Conservation (phyloP, 1,140 invertebrate species). For the Drepana arcuata region DNA sequence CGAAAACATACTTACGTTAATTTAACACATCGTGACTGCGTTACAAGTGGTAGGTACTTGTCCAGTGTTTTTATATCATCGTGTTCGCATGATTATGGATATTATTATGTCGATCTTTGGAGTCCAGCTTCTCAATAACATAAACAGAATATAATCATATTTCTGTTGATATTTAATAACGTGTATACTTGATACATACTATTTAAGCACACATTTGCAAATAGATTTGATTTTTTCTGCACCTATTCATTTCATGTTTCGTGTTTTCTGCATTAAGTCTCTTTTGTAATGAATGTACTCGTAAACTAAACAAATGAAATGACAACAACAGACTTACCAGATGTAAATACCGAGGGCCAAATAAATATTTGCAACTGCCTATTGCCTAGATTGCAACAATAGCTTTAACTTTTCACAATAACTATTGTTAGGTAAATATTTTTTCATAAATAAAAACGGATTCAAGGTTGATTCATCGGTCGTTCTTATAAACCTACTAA, state of each 20-base stretch:
- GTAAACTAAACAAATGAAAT: background rate
- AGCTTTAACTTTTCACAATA: slow-evolving; percentile 16
- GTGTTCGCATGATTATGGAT: too few species aligned
- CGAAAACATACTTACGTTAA: too few species aligned
- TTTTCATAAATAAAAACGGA: slow-evolving; percentile 3
- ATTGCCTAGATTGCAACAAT: background rate
- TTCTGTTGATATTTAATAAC: too few species aligned
- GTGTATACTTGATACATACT: too few species aligned
- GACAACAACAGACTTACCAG: background rate
- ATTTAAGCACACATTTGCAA: too few species aligned
- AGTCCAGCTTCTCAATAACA: too few species aligned
- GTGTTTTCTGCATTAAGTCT: background rate
- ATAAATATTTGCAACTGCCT: background rate
- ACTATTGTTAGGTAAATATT: slow-evolving; percentile 8
- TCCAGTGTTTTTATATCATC: too few species aligned
- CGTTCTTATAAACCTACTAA: slow-evolving; percentile 5
- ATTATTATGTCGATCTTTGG: too few species aligned
- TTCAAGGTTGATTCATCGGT: background rate
- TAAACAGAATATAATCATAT: too few species aligned
- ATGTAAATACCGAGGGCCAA: background rate
- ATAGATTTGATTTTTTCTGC: background rate
- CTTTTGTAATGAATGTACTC: background rate
- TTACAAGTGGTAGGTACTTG: too few species aligned
- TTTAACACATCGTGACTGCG: too few species aligned
- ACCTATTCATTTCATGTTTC: background rate